A percentile compares a stretch with the other conserved stretches of the same genome.
Evolutionary conservation across 1,140 invertebrate species (phyloP).

Genomic region (Aphelinus atriplicis): DNA sequence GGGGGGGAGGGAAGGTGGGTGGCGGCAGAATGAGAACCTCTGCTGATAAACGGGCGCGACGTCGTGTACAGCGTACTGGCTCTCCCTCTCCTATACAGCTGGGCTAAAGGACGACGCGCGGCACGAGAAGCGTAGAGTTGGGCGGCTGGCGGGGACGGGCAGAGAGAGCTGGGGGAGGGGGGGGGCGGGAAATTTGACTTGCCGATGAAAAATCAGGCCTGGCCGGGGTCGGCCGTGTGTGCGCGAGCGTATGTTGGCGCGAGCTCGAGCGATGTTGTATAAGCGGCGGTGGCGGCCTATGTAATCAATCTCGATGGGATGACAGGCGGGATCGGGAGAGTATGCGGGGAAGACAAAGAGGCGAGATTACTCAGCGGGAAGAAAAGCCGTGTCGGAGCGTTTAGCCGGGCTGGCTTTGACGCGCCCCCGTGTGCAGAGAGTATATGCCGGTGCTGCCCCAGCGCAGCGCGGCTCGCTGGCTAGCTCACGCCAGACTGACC

Average conservation of each 20-base stretch:
- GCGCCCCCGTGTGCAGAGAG: background rate
- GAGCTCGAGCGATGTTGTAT: background rate
- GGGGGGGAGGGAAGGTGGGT: background rate
- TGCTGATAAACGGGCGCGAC: too few species aligned
- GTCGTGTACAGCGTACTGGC: too few species aligned
- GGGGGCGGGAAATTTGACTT: slow-evolving; percentile 17
- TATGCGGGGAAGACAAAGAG: slow-evolving; percentile 37
- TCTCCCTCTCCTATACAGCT: too few species aligned
- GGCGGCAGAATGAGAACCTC: background rate
- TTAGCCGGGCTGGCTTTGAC: background rate
- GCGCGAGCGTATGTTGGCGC: background rate
- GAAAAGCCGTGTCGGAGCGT: slow-evolving; percentile 7
- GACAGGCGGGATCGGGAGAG: slow-evolving; percentile 44
- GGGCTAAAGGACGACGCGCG: too few species aligned
- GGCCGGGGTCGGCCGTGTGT: background rate
- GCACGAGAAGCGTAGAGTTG: too few species aligned
- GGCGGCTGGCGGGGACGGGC: too few species aligned
- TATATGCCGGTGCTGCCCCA: background rate
- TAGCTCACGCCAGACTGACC: slow-evolving; percentile 2
- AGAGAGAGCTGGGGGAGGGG: background rate
- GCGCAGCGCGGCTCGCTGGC: background rate
- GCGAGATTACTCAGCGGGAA: slow-evolving; percentile 20
- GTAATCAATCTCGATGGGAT: slow-evolving; percentile 50
- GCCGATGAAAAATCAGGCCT: slow-evolving; percentile 19
- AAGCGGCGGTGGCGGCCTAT: background rate